phyloP scores from a whole-genome alignment of 2,888 invertebrate species.

The Embidobia sp. region DNA sequence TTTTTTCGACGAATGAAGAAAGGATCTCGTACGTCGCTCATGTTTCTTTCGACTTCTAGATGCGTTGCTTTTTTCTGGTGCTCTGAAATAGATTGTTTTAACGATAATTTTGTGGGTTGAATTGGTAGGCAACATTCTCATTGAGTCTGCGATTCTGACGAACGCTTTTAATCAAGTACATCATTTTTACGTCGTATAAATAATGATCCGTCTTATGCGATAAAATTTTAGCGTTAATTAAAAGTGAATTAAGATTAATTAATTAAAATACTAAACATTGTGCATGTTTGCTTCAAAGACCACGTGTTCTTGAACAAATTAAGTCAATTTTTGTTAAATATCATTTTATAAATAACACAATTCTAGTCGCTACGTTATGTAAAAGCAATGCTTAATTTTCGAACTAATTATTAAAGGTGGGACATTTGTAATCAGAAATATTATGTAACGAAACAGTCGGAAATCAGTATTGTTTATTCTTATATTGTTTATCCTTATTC shows the following conservation, averaged over 20 bases:
- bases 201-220: neutral
- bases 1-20: slow-evolving; percentile 48
- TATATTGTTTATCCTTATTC: too few species aligned
- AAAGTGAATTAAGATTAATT: slow-evolving; percentile 1
- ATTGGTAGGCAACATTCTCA: slow-evolving; percentile 40
- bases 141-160: slow-evolving; percentile 18
- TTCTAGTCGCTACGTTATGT: too few species aligned
- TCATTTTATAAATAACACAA: too few species aligned
- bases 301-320: too few species aligned
- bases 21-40: slow-evolving; percentile 38
- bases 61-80: slow-evolving; percentile 20
- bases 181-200: slow-evolving; percentile 23
- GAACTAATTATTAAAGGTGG: too few species aligned
- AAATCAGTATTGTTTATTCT: too few species aligned
- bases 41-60: slow-evolving; percentile 44
- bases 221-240: slow-evolving; percentile 3
- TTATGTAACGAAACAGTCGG: too few species aligned
- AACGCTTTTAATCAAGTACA: slow-evolving; percentile 27
- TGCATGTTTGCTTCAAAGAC: too few species aligned
- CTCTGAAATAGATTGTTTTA: slow-evolving; percentile 37
- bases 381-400: too few species aligned
- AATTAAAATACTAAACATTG: neutral
- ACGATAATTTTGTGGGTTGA: slow-evolving; percentile 40
- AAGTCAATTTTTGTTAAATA: too few species aligned
- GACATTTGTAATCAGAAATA: too few species aligned